phyloP scores from a whole-genome alignment of 2,113 vertebrate genomes.

The Engraulis encrasicolus region DNA sequence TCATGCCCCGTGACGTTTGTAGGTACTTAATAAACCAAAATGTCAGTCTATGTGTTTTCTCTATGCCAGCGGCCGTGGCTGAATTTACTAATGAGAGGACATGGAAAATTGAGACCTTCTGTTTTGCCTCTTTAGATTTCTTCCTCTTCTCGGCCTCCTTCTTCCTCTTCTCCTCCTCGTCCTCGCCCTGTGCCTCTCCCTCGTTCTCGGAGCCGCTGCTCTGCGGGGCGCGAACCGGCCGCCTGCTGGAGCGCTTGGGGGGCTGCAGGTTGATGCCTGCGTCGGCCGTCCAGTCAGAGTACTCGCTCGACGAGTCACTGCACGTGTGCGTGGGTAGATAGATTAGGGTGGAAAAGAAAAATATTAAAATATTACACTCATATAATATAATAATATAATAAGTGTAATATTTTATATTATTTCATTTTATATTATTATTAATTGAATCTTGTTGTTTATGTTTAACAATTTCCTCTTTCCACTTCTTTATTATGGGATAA shows the following conservation, averaged over 20 bases:
- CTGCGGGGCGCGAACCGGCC: constrained; percentile 78
- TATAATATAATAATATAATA: too few relatives aligned
- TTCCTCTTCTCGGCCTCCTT: constrained; percentile 79
- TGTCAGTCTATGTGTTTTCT: too few relatives aligned
- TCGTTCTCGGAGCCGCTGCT: constrained; percentile 96
- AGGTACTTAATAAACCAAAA: too few relatives aligned
- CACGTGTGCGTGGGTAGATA: too few relatives aligned
- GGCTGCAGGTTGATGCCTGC: constrained; percentile 98
- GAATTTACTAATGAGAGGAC: background rate
- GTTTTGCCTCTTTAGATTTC: constrained; percentile 87
- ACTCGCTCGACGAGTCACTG: constrained; percentile 96
- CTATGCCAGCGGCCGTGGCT: too few relatives aligned
- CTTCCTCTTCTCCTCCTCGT: constrained; percentile 61
- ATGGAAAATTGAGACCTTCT: constrained; percentile 73
- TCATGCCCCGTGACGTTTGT: too few relatives aligned
- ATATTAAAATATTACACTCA: background rate
- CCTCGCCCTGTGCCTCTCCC: constrained; percentile 74
- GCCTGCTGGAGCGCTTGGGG: constrained; percentile 88
- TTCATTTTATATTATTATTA: too few relatives aligned
- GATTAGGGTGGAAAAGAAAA: background rate
- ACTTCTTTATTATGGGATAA: too few relatives aligned
- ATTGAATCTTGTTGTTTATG: too few relatives aligned
- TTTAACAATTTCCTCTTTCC: too few relatives aligned
- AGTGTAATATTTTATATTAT: too few relatives aligned
- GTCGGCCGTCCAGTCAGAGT: constrained; percentile 98